Conservation (phyloP, 2,113 vertebrate genomes). For the Indri indri region DNA sequence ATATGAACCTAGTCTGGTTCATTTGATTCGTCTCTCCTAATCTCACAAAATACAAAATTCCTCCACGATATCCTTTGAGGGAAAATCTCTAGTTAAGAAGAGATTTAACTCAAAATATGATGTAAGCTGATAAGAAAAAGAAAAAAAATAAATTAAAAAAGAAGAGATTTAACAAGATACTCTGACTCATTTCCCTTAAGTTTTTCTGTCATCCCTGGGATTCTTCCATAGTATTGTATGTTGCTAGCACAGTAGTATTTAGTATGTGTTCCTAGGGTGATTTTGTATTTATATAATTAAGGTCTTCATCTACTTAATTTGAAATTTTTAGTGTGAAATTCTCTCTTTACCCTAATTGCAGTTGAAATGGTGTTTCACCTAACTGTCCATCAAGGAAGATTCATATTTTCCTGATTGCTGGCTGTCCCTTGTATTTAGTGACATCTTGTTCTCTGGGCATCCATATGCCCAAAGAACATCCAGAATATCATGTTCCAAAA, state of each 20-base stretch:
- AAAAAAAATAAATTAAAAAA: not conserved
- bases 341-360: not conserved
- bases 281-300: slow-evolving; percentile 34
- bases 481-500: slow-evolving; percentile 46
- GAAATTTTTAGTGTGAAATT: not conserved
- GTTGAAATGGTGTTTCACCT: slow-evolving; percentile 34
- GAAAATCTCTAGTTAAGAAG: not conserved
- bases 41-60: slow-evolving; percentile 22
- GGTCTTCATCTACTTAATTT: not conserved
- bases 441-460: slow-evolving; percentile 42
- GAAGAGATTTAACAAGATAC: not conserved
- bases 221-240: slow-evolving; percentile 8
- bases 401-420: slow-evolving; percentile 25
- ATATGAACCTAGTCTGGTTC: not conserved
- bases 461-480: slow-evolving; percentile 53
- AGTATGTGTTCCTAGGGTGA: not conserved
- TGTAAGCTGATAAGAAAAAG: too few species aligned
- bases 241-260: not conserved
- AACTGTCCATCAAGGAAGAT: slow-evolving; percentile 13
- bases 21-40: slow-evolving; percentile 5
- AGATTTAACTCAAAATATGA: too few species aligned
- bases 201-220: not conserved
- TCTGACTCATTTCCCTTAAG: not conserved
- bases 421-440: slow-evolving; percentile 15
- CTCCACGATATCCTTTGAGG: not conserved